Percentiles rank a stretch among this genome's conserved stretches.
Evolutionary conservation across 2,797 vertebrate genomes (phyloP).

Genomic region (Myotis vivesi): DNA sequence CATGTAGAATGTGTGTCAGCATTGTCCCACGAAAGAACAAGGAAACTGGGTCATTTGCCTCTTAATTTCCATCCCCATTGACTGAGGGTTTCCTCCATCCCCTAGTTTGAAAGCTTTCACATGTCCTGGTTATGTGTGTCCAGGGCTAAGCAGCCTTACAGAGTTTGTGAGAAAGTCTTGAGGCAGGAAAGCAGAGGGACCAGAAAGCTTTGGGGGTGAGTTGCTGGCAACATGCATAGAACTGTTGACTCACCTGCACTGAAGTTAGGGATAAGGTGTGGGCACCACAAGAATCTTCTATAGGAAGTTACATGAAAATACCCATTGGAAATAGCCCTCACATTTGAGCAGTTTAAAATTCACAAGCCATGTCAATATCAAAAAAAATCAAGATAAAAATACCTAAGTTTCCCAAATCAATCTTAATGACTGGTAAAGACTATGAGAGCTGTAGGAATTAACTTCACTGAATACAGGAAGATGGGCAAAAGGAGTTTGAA

Average conservation of each 20-base stretch:
- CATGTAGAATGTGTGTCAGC: neutral
- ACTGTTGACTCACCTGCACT: neutral
- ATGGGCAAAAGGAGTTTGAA: neutral
- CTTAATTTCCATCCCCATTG: neutral
- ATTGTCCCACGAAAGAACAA: neutral
- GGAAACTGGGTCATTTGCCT: neutral
- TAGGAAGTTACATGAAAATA: constrained; percentile 5
- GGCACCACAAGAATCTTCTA: neutral
- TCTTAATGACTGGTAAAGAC: neutral
- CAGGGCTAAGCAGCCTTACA: neutral
- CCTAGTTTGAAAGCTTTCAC: neutral
- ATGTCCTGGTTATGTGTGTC: neutral
- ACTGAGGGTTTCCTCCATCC: neutral
- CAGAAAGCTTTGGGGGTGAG: neutral
- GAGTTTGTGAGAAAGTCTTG: neutral
- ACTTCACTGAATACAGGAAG: neutral
- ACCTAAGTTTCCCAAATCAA: neutral
- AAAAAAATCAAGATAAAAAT: neutral
- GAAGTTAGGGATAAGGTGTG: neutral
- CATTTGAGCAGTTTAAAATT: constrained; percentile 48
- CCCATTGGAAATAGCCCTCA: neutral
- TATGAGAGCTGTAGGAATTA: neutral
- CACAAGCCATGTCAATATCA: neutral
- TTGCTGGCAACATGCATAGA: neutral
- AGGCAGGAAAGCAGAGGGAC: neutral